Percentiles rank a stretch among this genome's conserved stretches.
phyloP scores from a whole-genome alignment of 1,140 invertebrate species.

The Cyphomyrmex costatus region DNA sequence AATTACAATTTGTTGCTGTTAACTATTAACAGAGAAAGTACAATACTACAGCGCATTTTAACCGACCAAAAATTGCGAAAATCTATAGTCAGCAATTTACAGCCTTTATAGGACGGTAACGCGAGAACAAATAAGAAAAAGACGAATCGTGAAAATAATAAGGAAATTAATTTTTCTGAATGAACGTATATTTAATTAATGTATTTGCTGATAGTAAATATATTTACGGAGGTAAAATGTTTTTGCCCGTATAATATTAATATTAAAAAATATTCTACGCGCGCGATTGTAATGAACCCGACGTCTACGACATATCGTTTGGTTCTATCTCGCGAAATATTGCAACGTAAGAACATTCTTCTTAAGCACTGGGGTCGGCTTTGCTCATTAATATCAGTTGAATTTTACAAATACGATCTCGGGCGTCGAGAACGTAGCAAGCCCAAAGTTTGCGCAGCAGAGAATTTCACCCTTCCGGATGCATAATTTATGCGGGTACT shows the following conservation, averaged over 20 bases:
- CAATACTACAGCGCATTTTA: neutral
- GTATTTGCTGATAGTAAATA: neutral
- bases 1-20: constrained; percentile 61
- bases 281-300: neutral
- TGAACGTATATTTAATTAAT: neutral
- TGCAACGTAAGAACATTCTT: constrained; percentile 20
- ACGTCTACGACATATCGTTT: neutral
- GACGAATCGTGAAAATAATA: neutral
- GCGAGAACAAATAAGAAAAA: neutral
- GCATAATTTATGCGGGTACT: constrained; percentile 67
- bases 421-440: constrained; percentile 24
- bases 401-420: constrained; percentile 60
- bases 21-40: neutral
- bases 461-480: constrained; percentile 54
- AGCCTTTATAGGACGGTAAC: neutral
- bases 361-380: constrained; percentile 28
- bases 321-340: constrained; percentile 1
- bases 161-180: constrained; percentile 1
- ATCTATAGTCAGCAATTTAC: neutral
- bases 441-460: constrained; percentile 52
- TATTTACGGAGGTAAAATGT: neutral
- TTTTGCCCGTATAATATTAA: neutral
- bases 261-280: neutral
- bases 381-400: constrained; percentile 61
- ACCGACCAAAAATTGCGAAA: neutral